phyloP scores from a whole-genome alignment of 2,113 vertebrate genomes.

The Callipepla californica region DNA sequence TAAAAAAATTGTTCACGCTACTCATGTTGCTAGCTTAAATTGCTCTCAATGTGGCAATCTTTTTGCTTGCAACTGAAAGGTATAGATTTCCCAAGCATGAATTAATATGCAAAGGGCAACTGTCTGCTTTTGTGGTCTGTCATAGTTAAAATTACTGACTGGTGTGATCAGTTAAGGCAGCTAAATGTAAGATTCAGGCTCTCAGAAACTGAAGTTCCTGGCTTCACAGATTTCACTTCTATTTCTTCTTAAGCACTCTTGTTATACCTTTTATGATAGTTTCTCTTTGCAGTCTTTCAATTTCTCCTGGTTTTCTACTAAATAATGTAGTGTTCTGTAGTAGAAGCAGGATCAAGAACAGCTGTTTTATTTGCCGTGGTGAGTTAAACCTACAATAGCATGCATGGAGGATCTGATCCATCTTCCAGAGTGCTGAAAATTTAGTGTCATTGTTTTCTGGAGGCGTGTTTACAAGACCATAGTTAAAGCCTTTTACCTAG shows the following conservation, averaged over 20 bases:
- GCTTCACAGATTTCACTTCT: background rate
- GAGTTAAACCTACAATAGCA: background rate
- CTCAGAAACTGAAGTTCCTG: background rate
- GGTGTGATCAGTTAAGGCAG: background rate
- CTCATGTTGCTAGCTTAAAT: background rate
- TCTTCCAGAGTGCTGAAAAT: background rate
- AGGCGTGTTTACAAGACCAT: background rate
- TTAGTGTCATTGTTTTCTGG: background rate
- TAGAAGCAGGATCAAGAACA: background rate
- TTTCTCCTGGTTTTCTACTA: background rate
- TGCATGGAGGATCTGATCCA: background rate
- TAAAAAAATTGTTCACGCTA: background rate
- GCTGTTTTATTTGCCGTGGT: background rate
- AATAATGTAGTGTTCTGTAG: background rate
- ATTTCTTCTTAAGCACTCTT: background rate
- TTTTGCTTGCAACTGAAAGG: conserved; percentile 10
- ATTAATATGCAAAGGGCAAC: conserved; percentile 6
- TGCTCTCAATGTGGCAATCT: background rate
- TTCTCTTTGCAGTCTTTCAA: background rate
- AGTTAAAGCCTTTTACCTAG: background rate
- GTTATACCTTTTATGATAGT: background rate
- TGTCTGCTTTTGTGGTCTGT: background rate
- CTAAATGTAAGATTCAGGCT: background rate
- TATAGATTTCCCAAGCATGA: background rate
- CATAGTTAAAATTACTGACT: conserved; percentile 10